Base-by-base conservation (phyloP, 2,888 invertebrate species). In the Cryptosula pallasiana region DNA sequence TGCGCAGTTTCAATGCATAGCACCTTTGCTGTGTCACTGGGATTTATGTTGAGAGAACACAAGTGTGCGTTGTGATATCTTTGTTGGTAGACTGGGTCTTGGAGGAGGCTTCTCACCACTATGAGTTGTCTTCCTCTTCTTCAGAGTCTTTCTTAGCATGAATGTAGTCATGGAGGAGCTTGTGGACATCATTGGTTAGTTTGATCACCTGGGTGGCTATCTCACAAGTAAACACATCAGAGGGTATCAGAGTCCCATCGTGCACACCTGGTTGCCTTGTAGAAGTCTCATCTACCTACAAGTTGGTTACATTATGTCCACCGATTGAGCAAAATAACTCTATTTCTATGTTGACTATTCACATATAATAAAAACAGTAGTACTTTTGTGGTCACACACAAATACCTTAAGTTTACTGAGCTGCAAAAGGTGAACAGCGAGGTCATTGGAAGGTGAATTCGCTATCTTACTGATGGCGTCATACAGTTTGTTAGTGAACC, bases 221-320 rank as follows among this genome's bases (percentile, higher is more conserved):
- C 3, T 55, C 55, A 5, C 23, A 23, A 55, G 9, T 23, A n/a
- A 13, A 55, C 25, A 55, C 55, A 23, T 55, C 13, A 13, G 23
- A 55, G 5, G 55, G 55, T 55, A 55, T 55, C 5, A 25, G 3
- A 55, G 16, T 55, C 25, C 55, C 3, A 20, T 13, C 5, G 5
- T 23, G 29, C 25, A 27, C 25, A 16, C 69, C 69, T 9, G 69
- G 69, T n/a, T 69, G 69, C 20, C 69, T 32, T 3, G 69, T 69
- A 35, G 69, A 27, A n/a, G 69, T 69, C 20, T 69, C 69, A 35
- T 69, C 69, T 5, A 69, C 69, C 55, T 55, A 55, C 9, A 9
- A 45, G n/a, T n/a, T n/a, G n/a, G n/a, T n/a, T n/a, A n/a, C n/a
- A n/a, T n/a, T n/a, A n/a, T n/a, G n/a, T n/a, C n/a, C n/a, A n/a